Percentiles rank a stretch among this genome's conserved stretches.
phyloP scores from a whole-genome alignment of 2,113 vertebrate species.

The Gymnogyps californianus region DNA sequence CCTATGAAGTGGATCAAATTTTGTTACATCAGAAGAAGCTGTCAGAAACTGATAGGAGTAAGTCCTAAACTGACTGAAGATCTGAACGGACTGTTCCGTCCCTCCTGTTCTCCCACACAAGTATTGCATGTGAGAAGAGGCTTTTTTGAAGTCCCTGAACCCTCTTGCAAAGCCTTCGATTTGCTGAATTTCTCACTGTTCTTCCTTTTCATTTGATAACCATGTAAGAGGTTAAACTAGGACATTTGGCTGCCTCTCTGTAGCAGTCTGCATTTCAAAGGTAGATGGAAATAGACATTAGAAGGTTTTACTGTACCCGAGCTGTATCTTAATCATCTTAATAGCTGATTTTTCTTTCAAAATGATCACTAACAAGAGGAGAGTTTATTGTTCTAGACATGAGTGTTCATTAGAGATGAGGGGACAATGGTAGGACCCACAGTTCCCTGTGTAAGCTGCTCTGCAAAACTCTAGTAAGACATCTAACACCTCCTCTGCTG shows the following conservation, averaged over 20 bases:
- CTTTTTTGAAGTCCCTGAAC: slow-evolving; percentile 23
- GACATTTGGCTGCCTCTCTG: not conserved
- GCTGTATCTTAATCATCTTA: not conserved
- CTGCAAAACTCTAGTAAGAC: not conserved
- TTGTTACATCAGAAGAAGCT: not conserved
- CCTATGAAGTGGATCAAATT: not conserved
- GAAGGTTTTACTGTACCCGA: not conserved
- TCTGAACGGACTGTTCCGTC: not conserved
- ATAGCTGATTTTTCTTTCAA: slow-evolving; percentile 22
- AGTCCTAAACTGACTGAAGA: not conserved
- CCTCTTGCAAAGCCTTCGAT: not conserved
- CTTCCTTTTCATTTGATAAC: not conserved
- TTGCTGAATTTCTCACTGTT: not conserved
- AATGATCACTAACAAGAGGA: not conserved
- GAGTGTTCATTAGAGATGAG: slow-evolving; percentile 7
- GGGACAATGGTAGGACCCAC: not conserved
- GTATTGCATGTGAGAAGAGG: not conserved
- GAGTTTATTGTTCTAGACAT: slow-evolving; percentile 1
- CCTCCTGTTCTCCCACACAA: not conserved
- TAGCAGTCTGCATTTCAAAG: slow-evolving; percentile 43
- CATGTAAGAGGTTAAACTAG: not conserved
- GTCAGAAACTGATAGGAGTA: not conserved
- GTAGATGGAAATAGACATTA: not conserved
- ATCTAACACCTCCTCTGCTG: not conserved
- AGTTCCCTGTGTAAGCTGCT: not conserved